phyloP scores from a whole-genome alignment of 2,113 vertebrate genomes.

The Spilogale gracilis region DNA sequence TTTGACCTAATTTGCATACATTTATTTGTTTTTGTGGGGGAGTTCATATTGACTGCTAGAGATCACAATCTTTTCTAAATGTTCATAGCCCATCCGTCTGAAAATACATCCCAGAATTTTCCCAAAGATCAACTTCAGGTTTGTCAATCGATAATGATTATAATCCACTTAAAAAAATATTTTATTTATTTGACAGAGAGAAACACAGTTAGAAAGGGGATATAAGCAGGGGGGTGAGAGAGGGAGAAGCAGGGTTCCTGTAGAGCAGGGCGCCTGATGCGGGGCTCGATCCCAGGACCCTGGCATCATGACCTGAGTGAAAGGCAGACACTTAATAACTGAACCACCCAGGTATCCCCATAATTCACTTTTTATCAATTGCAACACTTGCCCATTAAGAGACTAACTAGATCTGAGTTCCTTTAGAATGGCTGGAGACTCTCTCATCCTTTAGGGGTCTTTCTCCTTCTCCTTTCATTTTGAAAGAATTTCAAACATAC shows the following conservation, averaged over 20 bases:
- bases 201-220: too few species aligned
- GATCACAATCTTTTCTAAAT: background rate
- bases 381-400: background rate
- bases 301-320: too few species aligned
- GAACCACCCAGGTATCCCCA: too few species aligned
- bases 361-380: background rate
- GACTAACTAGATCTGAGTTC: background rate
- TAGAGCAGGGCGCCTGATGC: too few species aligned
- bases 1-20: background rate
- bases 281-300: too few species aligned
- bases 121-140: background rate
- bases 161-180: too few species aligned
- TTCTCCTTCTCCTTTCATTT: background rate
- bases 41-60: background rate
- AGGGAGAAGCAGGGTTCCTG: too few species aligned
- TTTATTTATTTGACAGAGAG: too few species aligned
- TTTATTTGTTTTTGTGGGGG: background rate
- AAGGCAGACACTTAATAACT: too few species aligned
- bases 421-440: background rate
- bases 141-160: background rate
- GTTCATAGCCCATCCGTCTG: background rate
- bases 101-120: background rate
- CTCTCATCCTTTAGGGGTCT: background rate
- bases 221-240: too few species aligned
- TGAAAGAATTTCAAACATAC: slow-evolving; percentile 14